These are phyloP conservation scores for Silurus meridionalis DNA, from an alignment of 2,113 vertebrate species.

Conservation along the genomic window DNA sequence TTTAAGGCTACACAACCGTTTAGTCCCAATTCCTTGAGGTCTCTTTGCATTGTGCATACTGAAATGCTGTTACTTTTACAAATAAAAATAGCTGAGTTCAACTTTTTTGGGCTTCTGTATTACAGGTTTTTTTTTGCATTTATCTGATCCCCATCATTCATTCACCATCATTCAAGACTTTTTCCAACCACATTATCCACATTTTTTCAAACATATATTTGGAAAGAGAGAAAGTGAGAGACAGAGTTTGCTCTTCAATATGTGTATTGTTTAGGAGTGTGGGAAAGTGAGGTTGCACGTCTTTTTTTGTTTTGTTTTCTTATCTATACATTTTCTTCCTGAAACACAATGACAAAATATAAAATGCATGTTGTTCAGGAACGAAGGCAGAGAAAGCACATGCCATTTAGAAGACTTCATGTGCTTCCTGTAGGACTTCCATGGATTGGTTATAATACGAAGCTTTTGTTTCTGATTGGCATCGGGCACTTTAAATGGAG, in stretches of 20 bases:
- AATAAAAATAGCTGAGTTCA: too few relatives aligned
- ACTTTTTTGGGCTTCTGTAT: too few relatives aligned
- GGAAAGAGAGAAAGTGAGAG: too few relatives aligned
- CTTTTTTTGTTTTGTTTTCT: not conserved
- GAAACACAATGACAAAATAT: conserved; percentile 43
- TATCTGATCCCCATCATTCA: too few relatives aligned
- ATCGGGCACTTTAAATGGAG: conserved; percentile 21
- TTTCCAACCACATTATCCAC: too few relatives aligned
- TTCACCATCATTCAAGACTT: too few relatives aligned
- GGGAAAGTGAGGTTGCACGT: conserved; percentile 25
- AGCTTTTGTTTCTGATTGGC: conserved; percentile 43
- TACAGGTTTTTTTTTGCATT: too few relatives aligned
- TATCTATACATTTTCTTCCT: conserved; percentile 48
- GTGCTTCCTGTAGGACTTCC: conserved; percentile 68
- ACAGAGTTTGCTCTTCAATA: not conserved
- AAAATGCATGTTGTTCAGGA: conserved; percentile 36
- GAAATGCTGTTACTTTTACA: too few relatives aligned
- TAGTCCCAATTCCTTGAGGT: too few relatives aligned
- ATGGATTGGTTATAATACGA: conserved; percentile 56
- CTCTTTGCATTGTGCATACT: too few relatives aligned
- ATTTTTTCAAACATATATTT: too few relatives aligned
- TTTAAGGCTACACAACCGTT: too few relatives aligned
- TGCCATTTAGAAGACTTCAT: conserved; percentile 34
- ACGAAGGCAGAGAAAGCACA: conserved; percentile 49
- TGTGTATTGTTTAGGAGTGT: conserved; percentile 20